phyloP scores from a whole-genome alignment of 2,888 invertebrate species.

The Cheilosia scutellata region DNA sequence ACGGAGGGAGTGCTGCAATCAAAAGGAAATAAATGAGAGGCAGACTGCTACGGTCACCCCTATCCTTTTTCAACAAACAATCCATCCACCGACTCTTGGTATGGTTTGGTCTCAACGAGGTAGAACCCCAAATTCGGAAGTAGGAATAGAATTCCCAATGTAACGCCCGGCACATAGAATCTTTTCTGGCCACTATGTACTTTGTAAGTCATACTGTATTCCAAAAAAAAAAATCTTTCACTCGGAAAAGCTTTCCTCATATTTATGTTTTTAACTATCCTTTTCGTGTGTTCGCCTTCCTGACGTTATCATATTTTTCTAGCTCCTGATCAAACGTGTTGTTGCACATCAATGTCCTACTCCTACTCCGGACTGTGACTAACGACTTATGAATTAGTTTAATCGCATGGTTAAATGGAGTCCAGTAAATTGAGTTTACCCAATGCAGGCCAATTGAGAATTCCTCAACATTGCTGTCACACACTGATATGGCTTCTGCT shows the following conservation, averaged over 20 bases:
- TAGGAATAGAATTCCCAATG: no score
- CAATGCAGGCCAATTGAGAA: slow-evolving; percentile 16
- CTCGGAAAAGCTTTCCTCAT: neutral
- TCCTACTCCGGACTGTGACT: slow-evolving; percentile 74
- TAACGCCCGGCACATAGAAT: no score
- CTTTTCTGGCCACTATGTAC: no score
- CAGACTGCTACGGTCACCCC: no score
- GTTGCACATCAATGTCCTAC: slow-evolving; percentile 41
- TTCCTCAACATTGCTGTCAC: slow-evolving; percentile 25
- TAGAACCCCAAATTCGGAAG: no score
- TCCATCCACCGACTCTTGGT: no score
- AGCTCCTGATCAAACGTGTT: slow-evolving; percentile 1
- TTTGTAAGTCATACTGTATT: slow-evolving; percentile 9
- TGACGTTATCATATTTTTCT: slow-evolving; percentile 2
- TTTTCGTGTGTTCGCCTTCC: neutral
- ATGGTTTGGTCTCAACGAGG: no score
- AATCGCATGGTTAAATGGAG: slow-evolving; percentile 66
- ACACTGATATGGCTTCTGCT: slow-evolving; percentile 25
- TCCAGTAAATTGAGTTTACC: slow-evolving; percentile 20
- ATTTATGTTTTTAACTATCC: neutral
- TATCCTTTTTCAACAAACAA: no score
- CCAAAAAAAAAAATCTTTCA: neutral
- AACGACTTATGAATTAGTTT: slow-evolving; percentile 78
- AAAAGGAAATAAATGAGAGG: no score
- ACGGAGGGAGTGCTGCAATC: no score